Evolutionary conservation across 35 echinoderm and acorn worm species (phyloP).

Genomic region (Heliocidaris erythrogramma): DNA sequence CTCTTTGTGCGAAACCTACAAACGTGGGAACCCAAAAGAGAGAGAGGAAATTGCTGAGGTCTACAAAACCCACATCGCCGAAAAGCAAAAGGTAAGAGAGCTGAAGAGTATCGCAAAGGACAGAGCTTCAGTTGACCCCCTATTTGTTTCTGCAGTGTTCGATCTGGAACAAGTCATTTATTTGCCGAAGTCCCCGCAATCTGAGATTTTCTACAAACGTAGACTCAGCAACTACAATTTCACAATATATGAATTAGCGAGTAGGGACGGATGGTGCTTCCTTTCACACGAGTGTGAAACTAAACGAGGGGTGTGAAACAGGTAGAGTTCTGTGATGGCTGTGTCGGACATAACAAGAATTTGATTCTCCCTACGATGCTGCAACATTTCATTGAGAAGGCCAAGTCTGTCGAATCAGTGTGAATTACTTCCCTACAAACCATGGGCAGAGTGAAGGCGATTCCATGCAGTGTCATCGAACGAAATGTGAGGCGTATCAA

Average conservation of each 20-base stretch:
- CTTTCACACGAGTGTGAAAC: slow-evolving; percentile 64
- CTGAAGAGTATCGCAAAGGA: background rate
- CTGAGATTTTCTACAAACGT: slow-evolving; percentile 65
- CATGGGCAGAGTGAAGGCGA: slow-evolving; percentile 80
- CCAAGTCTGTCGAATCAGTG: slow-evolving; percentile 50
- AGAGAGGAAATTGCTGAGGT: background rate
- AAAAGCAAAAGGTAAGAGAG: slow-evolving; percentile 31
- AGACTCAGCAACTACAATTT: slow-evolving; percentile 74
- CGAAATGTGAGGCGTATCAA: background rate
- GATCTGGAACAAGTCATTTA: slow-evolving; percentile 61
- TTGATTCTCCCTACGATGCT: slow-evolving; percentile 59
- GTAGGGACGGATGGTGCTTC: slow-evolving; percentile 54
- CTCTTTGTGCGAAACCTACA: slow-evolving; percentile 30
- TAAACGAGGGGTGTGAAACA: slow-evolving; percentile 54
- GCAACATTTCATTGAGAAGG: slow-evolving; percentile 51
- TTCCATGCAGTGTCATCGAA: slow-evolving; percentile 41
- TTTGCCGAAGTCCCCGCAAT: slow-evolving; percentile 30
- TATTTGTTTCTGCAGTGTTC: slow-evolving; percentile 24
- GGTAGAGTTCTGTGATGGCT: slow-evolving; percentile 67
- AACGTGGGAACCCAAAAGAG: background rate
- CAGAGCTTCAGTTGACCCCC: background rate
- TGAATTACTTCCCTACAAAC: slow-evolving; percentile 65
- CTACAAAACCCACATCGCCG: background rate
- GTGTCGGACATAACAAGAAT: slow-evolving; percentile 78
- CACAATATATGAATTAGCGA: slow-evolving; percentile 72